Conservation (phyloP, 2,797 vertebrate species). For the Choloepus didactylus region DNA sequence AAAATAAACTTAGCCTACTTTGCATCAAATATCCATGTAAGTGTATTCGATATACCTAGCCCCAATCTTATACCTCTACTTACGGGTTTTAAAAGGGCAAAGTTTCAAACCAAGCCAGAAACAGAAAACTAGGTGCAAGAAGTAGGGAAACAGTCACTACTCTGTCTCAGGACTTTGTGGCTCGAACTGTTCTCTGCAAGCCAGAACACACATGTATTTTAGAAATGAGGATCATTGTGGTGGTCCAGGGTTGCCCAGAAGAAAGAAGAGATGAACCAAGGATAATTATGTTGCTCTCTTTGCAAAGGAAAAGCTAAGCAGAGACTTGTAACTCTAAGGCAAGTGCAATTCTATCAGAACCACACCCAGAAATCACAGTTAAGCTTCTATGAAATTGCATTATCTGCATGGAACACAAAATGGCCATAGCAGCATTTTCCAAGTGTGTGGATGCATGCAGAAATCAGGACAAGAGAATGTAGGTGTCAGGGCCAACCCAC, state of each 20-base stretch:
- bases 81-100: neutral
- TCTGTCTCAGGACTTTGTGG: neutral
- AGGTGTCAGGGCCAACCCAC: neutral
- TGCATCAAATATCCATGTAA: neutral
- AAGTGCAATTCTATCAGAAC: neutral
- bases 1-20: neutral
- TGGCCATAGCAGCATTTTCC: neutral
- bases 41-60: neutral
- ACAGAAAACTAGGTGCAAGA: neutral
- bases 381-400: neutral
- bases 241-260: neutral
- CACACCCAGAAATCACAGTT: neutral
- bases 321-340: neutral
- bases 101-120: neutral
- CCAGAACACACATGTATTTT: neutral
- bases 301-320: neutral
- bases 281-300: fast-evolving
- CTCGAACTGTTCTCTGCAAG: neutral
- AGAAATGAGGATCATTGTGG: neutral
- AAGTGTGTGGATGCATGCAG: fast-evolving
- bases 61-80: neutral
- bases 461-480: neutral
- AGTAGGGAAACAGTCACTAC: neutral
- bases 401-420: neutral
- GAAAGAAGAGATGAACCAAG: neutral